Evolutionary conservation across 2,113 vertebrate genomes (phyloP).

Genomic region (Mohoua ochrocephala): DNA sequence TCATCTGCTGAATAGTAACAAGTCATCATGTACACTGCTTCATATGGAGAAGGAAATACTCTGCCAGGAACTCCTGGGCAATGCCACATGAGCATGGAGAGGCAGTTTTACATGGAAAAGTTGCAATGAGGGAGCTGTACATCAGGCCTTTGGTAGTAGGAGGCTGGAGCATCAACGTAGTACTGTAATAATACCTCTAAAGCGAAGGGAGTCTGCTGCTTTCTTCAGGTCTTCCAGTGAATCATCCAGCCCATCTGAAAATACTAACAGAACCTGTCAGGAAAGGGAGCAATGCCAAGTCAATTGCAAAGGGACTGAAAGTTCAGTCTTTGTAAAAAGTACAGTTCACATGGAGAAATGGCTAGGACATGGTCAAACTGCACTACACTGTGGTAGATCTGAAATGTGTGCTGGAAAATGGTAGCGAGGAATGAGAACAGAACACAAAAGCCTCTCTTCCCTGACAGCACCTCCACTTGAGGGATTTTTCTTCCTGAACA

Average conservation of each 20-base stretch:
- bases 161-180: background rate
- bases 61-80: background rate
- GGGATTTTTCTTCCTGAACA: background rate
- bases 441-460: background rate
- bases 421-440: background rate
- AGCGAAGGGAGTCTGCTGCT: slow-evolving; percentile 62
- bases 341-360: background rate
- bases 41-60: background rate
- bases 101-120: background rate
- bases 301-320: background rate
- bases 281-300: background rate
- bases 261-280: slow-evolving; percentile 81
- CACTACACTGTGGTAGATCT: background rate
- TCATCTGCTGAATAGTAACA: background rate
- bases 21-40: background rate
- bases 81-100: background rate
- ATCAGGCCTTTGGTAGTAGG: background rate
- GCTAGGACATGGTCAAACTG: background rate
- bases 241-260: slow-evolving; percentile 84
- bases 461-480: background rate
- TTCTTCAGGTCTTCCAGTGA: slow-evolving; percentile 66
- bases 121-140: background rate
- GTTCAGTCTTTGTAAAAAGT: background rate
- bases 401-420: background rate
- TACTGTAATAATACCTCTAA: slow-evolving; percentile 67